Evolutionary conservation across 1,140 invertebrate genomes (phyloP), one percentile per base, ranked within the genome.

Genomic region (Callitettix versicolor): DNA sequence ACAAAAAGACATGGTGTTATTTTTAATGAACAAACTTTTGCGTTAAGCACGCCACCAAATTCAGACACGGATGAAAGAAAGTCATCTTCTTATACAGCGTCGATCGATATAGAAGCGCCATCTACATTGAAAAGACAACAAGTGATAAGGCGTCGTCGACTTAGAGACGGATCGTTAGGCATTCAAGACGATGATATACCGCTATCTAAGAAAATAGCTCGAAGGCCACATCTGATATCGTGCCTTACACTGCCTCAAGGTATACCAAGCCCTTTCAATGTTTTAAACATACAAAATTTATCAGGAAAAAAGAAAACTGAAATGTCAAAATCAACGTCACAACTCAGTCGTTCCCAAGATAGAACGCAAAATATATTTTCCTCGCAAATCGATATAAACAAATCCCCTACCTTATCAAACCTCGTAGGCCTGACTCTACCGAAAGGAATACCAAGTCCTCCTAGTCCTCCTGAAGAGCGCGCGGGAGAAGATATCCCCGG

Each of bases 121-220:
- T 73, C 72, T 12, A 71, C 70, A 0, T 42, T 76, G 11, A 70
- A 69, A 58, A 61, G 73, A 14, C 72, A 73, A 50, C 66, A 69
- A 0, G 73, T 69, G 0, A 73, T 74, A 24, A 62, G 71, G 2
- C 60, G 71, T n/a, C 70, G 73, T 40, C 63, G 71, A 4, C n/a
- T 24, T 15, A 20, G 41, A 47, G 34, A 30, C 9, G 3, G 26
- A 30, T 30, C 26, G 9, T 30, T 30, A 30, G 9, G 14, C 9
- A 33, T 38, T 17, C 38, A 12, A 18, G 18, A 55, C 33, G 43
- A 42, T 22, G 42, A 21, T 34, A 21, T 36, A 40, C 38, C 40
- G 3, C 3, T 24, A 18, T 22, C 9, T 24, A 40, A 66, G 66
- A 40, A 65, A 69, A 12, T 53, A 44, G 21, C 50, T 22, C 44